phyloP scores from a whole-genome alignment of 2,797 vertebrate genomes.

The Neosilurus hyrtlii region DNA sequence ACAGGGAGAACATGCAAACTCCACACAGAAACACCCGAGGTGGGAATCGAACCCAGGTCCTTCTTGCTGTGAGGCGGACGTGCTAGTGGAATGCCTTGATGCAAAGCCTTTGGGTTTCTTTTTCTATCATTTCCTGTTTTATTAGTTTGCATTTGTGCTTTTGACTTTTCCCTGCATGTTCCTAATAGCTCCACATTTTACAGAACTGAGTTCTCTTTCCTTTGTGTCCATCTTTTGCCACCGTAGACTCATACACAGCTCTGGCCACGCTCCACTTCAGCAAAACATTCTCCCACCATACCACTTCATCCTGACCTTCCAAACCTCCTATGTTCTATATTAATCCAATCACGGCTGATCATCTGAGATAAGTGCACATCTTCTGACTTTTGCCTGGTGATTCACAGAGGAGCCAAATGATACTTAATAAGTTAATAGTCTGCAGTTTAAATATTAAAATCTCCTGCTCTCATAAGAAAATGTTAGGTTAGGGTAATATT shows the following conservation, averaged over 20 bases:
- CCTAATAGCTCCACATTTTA: neutral
- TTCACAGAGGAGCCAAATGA: constrained; percentile 24
- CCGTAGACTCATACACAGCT: too few relatives aligned
- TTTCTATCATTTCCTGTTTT: neutral
- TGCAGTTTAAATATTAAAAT: constrained; percentile 28
- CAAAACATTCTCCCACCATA: neutral
- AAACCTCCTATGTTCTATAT: constrained; percentile 16
- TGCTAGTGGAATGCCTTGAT: neutral
- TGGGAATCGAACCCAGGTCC: too few relatives aligned
- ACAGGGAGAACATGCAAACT: too few relatives aligned
- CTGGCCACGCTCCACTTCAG: too few relatives aligned
- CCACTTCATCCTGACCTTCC: neutral
- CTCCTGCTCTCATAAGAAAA: neutral
- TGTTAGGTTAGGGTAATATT: constrained; percentile 11
- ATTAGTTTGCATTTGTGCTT: neutral
- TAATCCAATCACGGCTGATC: constrained; percentile 23
- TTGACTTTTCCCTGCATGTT: neutral
- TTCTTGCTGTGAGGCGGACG: too few relatives aligned
- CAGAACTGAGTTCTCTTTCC: too few relatives aligned
- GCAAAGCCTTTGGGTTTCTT: neutral
- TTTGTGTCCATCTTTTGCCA: neutral
- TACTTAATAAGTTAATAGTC: constrained; percentile 30
- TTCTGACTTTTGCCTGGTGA: constrained; percentile 25
- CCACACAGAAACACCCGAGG: too few relatives aligned
- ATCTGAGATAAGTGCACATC: constrained; percentile 15